phyloP scores from a whole-genome alignment of 2,797 vertebrate species.

The Gymnothorax javanicus region DNA sequence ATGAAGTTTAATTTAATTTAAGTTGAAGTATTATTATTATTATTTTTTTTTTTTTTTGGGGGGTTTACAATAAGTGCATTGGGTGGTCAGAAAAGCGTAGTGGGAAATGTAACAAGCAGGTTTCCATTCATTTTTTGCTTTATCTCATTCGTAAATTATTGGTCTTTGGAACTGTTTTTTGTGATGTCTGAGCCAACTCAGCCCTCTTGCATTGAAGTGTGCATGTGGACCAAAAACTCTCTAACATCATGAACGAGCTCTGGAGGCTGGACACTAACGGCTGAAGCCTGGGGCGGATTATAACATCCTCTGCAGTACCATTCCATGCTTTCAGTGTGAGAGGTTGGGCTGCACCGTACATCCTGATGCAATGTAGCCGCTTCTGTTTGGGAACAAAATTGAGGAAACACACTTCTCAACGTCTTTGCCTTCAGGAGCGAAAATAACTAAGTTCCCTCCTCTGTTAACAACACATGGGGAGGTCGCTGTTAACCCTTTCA shows the following conservation, averaged over 20 bases:
- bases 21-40: no score
- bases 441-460: no score
- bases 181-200: not conserved
- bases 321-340: not conserved
- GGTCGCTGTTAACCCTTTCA: no score
- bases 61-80: no score
- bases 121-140: no score
- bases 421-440: no score
- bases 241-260: constrained; percentile 75
- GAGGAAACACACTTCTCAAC: no score
- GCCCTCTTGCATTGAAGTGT: constrained; percentile 56
- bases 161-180: not conserved
- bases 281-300: constrained; percentile 80
- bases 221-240: constrained; percentile 72
- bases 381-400: not conserved
- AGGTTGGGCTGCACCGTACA: not conserved
- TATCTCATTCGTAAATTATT: no score
- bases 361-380: not conserved
- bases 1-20: no score
- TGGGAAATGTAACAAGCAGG: not conserved
- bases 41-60: no score
- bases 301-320: constrained; percentile 75
- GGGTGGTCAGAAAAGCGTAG: no score
- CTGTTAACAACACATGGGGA: no score
- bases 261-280: constrained; percentile 81